phyloP scores from a whole-genome alignment of 2,888 invertebrate species.

The Pseudanteris insignis region DNA sequence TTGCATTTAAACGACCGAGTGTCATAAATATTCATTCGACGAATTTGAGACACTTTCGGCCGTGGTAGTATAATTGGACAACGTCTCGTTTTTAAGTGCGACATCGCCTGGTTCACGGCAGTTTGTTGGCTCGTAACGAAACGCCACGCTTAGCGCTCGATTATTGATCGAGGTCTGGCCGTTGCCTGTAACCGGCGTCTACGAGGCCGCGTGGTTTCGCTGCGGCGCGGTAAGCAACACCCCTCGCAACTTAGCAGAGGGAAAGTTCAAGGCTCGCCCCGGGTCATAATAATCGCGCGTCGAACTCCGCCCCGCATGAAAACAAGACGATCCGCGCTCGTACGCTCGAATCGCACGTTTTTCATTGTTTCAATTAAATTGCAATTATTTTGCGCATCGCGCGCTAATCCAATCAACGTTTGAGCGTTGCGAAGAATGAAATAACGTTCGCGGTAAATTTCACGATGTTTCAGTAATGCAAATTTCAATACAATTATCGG shows the following conservation, averaged over 20 bases:
- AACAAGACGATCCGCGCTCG: slow-evolving; percentile 57
- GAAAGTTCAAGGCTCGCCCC: slow-evolving; percentile 65
- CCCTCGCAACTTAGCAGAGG: slow-evolving; percentile 59
- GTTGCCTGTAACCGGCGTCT: slow-evolving; percentile 41
- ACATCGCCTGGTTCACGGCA: slow-evolving; percentile 44
- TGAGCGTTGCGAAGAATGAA: too few species aligned
- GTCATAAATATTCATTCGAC: slow-evolving; percentile 38
- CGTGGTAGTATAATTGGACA: slow-evolving; percentile 29
- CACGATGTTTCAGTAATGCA: too few species aligned
- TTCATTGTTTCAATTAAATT: slow-evolving; percentile 16
- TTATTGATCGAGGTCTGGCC: slow-evolving; percentile 52
- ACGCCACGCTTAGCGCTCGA: slow-evolving; percentile 50
- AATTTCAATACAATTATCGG: too few species aligned
- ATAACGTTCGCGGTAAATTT: too few species aligned
- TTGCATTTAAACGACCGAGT: slow-evolving; percentile 13
- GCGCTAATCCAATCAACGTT: too few species aligned
- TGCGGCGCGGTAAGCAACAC: slow-evolving; percentile 43
- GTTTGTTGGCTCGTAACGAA: slow-evolving; percentile 46
- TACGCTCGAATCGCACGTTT: slow-evolving; percentile 14
- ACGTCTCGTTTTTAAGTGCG: slow-evolving; percentile 40
- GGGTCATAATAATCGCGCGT: slow-evolving; percentile 64
- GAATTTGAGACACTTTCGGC: slow-evolving; percentile 19
- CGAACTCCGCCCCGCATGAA: slow-evolving; percentile 57
- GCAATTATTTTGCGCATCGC: too few species aligned
- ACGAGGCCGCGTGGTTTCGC: slow-evolving; percentile 43